phyloP scores from a whole-genome alignment of 2,113 vertebrate genomes.

The Passer domesticus region DNA sequence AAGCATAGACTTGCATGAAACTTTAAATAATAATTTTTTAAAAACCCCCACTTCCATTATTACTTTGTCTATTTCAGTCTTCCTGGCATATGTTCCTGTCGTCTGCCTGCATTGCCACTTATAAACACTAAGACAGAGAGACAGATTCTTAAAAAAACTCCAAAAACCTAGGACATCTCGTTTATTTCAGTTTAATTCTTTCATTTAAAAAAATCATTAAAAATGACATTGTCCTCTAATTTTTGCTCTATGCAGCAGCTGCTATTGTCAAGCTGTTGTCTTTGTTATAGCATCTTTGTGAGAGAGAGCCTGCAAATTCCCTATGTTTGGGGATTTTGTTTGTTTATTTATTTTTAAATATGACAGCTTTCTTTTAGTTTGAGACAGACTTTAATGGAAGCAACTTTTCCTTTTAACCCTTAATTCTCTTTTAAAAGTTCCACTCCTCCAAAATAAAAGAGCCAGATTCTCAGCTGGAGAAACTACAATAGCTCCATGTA shows the following conservation, averaged over 20 bases:
- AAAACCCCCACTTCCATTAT: background rate
- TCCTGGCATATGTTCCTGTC: slow-evolving; percentile 21
- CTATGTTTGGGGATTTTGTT: background rate
- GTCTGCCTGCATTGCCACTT: background rate
- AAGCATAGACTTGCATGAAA: background rate
- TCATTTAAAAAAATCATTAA: slow-evolving; percentile 53
- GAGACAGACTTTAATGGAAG: background rate
- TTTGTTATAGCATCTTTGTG: slow-evolving; percentile 9
- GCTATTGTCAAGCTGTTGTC: slow-evolving; percentile 40
- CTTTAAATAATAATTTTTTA: background rate
- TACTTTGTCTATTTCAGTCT: background rate
- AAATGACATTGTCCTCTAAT: slow-evolving; percentile 55
- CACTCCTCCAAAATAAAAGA: background rate
- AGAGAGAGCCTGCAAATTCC: background rate
- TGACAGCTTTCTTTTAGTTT: background rate
- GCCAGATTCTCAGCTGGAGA: background rate
- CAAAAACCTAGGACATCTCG: background rate
- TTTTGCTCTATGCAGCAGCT: slow-evolving; percentile 44
- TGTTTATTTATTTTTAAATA: background rate
- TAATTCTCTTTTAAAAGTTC: background rate
- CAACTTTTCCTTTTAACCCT: background rate
- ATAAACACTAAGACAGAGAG: background rate
- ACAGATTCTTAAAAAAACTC: background rate
- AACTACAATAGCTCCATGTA: background rate
- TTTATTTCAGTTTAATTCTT: slow-evolving; percentile 54